phyloP scores from a whole-genome alignment of 2,888 invertebrate species.

The Eristalis intricaria region DNA sequence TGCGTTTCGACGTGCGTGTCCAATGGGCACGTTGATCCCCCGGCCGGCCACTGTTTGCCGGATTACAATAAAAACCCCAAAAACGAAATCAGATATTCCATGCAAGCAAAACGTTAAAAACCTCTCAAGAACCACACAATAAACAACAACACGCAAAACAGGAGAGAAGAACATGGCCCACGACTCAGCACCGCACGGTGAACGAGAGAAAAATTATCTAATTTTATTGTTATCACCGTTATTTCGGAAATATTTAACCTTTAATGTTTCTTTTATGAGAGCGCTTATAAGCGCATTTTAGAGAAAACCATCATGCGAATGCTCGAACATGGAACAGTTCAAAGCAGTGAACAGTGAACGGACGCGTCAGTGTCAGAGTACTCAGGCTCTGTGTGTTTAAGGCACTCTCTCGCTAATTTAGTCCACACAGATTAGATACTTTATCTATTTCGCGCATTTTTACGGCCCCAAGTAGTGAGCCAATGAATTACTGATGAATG shows the following conservation, averaged over 20 bases:
- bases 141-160: constrained; percentile 47
- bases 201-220: constrained; percentile 62
- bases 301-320: constrained; percentile 51
- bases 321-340: background rate
- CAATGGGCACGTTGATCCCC: constrained; percentile 48
- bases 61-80: constrained; percentile 43
- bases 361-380: background rate
- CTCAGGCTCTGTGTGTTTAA: no score
- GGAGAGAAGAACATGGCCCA: background rate
- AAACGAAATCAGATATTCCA: constrained; percentile 63
- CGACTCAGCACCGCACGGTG: background rate
- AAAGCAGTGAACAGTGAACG: background rate
- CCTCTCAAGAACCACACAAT: constrained; percentile 51
- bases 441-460: constrained; percentile 68
- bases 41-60: constrained; percentile 3
- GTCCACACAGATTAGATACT: constrained; percentile 62
- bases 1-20: constrained; percentile 67
- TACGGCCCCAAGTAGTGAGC: constrained; percentile 52
- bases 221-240: constrained; percentile 71
- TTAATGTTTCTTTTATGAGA: constrained; percentile 68
- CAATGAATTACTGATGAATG: constrained; percentile 67
- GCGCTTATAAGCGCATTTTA: constrained; percentile 60
- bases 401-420: constrained; percentile 56
- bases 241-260: constrained; percentile 70
- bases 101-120: constrained; percentile 63